Evolutionary conservation across 1,140 invertebrate species (phyloP).

Genomic region (Pristionchus pacificus): DNA sequence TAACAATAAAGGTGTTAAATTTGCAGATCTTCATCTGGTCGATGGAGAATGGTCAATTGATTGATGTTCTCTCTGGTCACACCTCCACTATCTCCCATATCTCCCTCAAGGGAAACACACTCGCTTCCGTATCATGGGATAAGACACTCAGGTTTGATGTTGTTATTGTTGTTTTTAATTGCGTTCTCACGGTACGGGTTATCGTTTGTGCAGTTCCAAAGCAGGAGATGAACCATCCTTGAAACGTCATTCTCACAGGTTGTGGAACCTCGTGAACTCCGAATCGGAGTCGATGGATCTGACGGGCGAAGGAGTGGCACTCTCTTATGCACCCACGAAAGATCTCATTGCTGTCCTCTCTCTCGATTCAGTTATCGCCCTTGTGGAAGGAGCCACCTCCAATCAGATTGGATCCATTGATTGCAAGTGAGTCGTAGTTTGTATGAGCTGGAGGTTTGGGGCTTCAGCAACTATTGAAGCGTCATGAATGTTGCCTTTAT

Average conservation of each 20-base stretch:
- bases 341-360: slow-evolving; percentile 84
- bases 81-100: slow-evolving; percentile 81
- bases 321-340: slow-evolving; percentile 81
- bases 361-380: slow-evolving; percentile 78
- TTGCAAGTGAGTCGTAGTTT: slow-evolving; percentile 17
- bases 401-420: slow-evolving; percentile 63
- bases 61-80: slow-evolving; percentile 85
- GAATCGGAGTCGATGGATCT: slow-evolving; percentile 78
- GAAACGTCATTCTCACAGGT: slow-evolving; percentile 22
- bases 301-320: slow-evolving; percentile 75
- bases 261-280: slow-evolving; percentile 84
- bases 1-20: slow-evolving; percentile 45
- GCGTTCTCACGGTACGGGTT: too few species aligned
- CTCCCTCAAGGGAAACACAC: slow-evolving; percentile 69
- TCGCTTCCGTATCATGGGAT: slow-evolving; percentile 89
- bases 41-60: slow-evolving; percentile 78
- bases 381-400: slow-evolving; percentile 71
- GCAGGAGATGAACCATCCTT: background rate
- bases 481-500: too few species aligned
- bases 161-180: background rate
- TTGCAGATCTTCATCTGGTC: slow-evolving; percentile 96
- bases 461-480: too few species aligned
- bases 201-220: too few species aligned
- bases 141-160: slow-evolving; percentile 69
- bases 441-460: too few species aligned